phyloP scores from a whole-genome alignment of 2,797 vertebrate species.

The Rhinophrynus dorsalis region DNA sequence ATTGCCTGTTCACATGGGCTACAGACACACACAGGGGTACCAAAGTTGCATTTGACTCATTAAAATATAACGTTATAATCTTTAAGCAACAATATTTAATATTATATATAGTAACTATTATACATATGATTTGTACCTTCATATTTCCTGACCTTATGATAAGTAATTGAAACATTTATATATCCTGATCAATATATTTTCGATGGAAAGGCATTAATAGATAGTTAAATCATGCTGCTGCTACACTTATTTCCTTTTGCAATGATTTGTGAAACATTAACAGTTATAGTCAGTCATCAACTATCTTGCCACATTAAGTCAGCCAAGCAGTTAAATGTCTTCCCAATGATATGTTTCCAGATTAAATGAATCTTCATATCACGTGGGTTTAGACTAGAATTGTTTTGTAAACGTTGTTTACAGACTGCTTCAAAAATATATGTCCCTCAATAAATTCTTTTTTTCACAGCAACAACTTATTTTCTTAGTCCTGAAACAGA shows the following conservation, averaged over 20 bases:
- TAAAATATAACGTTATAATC: no score
- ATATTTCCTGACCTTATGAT: constrained; percentile 15
- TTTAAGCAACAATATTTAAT: no score
- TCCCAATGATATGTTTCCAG: constrained; percentile 11
- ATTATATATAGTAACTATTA: background rate
- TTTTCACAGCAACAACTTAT: background rate
- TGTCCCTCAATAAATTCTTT: background rate
- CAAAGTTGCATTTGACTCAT: no score
- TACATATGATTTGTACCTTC: background rate
- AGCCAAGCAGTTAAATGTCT: constrained; percentile 19
- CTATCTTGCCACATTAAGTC: constrained; percentile 16
- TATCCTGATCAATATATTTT: background rate
- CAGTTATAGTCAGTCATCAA: constrained; percentile 30
- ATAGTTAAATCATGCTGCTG: constrained; percentile 25
- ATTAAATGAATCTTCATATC: constrained; percentile 29
- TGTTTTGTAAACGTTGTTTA: background rate
- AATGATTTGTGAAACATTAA: background rate
- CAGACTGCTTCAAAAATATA: background rate
- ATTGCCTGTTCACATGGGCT: no score
- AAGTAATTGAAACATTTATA: background rate
- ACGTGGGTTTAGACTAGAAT: constrained; percentile 11
- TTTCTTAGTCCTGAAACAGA: background rate
- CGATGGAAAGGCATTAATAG: constrained; percentile 4
- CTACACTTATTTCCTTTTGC: constrained; percentile 17
- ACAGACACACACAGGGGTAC: no score